Percentiles rank a stretch among this genome's conserved stretches.
phyloP scores from a whole-genome alignment of 2,888 invertebrate genomes.

The Lithodes maja region DNA sequence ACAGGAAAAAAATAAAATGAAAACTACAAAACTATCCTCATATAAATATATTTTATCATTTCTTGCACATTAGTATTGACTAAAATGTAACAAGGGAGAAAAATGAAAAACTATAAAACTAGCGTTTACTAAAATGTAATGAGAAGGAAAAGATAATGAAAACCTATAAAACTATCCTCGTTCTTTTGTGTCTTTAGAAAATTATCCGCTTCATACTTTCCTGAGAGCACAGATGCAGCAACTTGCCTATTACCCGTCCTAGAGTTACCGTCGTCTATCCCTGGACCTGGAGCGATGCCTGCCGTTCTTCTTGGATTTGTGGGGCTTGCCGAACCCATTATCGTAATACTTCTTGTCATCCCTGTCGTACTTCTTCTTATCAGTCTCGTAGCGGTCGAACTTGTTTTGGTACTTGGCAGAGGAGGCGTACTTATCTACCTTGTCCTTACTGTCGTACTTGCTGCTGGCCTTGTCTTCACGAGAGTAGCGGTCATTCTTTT shows the following conservation, averaged over 20 bases:
- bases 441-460: constrained; percentile 57
- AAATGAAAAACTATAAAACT: neutral
- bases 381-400: constrained; percentile 52
- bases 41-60: constrained; percentile 13
- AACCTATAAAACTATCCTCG: too few species aligned
- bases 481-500: constrained; percentile 56
- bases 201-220: neutral
- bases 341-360: constrained; percentile 68
- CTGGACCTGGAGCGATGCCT: constrained; percentile 67
- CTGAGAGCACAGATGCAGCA: neutral
- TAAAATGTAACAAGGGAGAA: neutral
- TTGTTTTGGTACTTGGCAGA: constrained; percentile 14
- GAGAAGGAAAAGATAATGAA: too few species aligned
- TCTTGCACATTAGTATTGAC: neutral
- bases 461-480: constrained; percentile 47
- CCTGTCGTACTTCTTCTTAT: constrained; percentile 54
- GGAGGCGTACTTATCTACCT: constrained; percentile 38
- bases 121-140: too few species aligned
- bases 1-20: neutral
- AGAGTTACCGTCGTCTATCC: constrained; percentile 59
- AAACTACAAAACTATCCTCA: neutral
- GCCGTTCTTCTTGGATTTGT: constrained; percentile 66
- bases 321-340: constrained; percentile 68
- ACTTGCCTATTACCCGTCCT: neutral
- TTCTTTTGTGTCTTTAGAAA: neutral